Evolutionary conservation across 2,888 invertebrate genomes (phyloP).

Genomic region (Habroteleia sp.): DNA sequence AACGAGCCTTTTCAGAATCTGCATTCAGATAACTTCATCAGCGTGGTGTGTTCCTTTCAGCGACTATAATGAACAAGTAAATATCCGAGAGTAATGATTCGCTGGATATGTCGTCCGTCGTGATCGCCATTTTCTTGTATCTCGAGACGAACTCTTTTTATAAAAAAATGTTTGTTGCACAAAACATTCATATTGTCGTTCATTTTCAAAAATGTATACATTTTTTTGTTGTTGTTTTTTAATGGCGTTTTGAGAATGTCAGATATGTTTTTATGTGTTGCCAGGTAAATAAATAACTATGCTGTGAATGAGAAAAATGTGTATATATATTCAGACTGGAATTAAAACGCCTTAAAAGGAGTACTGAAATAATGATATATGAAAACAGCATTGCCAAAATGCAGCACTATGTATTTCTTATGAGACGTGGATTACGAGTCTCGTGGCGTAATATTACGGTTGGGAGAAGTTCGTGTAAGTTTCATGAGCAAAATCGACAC

Average conservation of each 20-base stretch:
- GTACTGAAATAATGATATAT: conserved; percentile 37
- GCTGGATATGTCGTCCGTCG: background rate
- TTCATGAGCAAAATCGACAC: conserved; percentile 27
- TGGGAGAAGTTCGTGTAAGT: conserved; percentile 32
- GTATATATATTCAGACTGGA: no score
- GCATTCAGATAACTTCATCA: conserved; percentile 61
- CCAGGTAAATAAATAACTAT: no score
- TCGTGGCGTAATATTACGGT: conserved; percentile 28
- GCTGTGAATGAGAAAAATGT: no score
- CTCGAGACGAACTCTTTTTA: no score
- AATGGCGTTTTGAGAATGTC: no score
- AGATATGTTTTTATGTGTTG: no score
- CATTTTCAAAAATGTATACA: no score
- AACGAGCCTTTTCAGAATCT: conserved; percentile 64
- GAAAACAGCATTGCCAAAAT: conserved; percentile 23
- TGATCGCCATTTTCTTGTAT: no score
- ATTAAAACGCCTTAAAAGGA: conserved; percentile 13
- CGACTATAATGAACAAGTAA: conserved; percentile 41
- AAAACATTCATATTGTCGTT: no score
- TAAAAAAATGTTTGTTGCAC: no score
- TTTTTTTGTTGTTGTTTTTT: no score
- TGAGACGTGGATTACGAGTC: conserved; percentile 29
- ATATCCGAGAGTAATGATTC: conserved; percentile 31
- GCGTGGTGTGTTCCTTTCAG: conserved; percentile 29
- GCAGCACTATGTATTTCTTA: conserved; percentile 36